Evolutionary conservation across 2,797 vertebrate genomes (phyloP), one percentile per base, ranked within the genome.

Genomic region (Chelidonichthys spinosus): DNA sequence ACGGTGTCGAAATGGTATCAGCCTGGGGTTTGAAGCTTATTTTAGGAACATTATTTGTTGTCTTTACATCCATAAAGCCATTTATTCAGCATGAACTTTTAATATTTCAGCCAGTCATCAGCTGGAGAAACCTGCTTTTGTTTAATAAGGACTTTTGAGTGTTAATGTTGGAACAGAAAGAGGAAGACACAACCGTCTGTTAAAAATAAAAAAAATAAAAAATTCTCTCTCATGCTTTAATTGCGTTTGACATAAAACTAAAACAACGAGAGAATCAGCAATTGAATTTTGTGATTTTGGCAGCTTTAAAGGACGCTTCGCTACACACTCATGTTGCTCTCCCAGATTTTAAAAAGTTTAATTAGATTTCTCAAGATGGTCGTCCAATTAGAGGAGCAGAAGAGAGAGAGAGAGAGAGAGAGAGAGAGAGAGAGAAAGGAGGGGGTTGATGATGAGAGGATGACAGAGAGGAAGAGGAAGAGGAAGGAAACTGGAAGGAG

Each of bases 301-400:
- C 6, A 49, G 47, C 46, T 47, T 47, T n/a, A 47, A 47, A 47
- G 17, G 7, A 47, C 3, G 46, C n/a, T n/a, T 47, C 8, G 9
- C 5, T 8, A 47, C 46, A 47, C 46, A 47, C 6, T 44, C 43
- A 15, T 14, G 15, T 13, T 55, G 17, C 67, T 42, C 18, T 10
- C 13, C 6, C 56, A 53, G 46, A 59, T 64, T 76, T 65, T 40
- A 49, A 63, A 81, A 76, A 33, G 52, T 72, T 49, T 82, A 78
- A 81, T 83, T 70, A 50, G 52, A 67, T 80, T 77, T 69, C 39
- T 47, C 62, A 55, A 78, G 64, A 79, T 61, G 37, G 50, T 66
- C 72, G 58, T 78, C 77, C 65, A 80, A 79, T 85, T 78, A 83
- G 33, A 25, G 55, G 56, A 39, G 52, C 33, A 50, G 60, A 68